These are phyloP conservation scores for Polydrusus tereticollis DNA, from an alignment of 2,888 invertebrate species.

Conservation along the genomic window DNA sequence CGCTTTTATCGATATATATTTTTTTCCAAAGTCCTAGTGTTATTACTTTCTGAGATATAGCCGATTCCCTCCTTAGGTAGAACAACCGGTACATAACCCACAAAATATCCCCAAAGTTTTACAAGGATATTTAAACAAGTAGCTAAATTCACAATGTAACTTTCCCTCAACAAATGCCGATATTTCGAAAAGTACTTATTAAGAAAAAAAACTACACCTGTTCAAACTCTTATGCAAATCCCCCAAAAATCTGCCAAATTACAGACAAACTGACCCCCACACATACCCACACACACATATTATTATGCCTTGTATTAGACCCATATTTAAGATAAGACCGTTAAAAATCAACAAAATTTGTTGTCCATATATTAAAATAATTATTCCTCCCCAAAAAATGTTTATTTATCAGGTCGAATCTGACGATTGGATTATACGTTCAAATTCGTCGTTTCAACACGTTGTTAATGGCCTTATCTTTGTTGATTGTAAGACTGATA, in stretches of 20 bases:
- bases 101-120: too few relatives aligned
- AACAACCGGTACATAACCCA: too few relatives aligned
- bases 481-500: background rate
- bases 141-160: too few relatives aligned
- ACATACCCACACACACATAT: too few relatives aligned
- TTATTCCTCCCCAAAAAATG: conserved; percentile 33
- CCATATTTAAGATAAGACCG: background rate
- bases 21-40: too few relatives aligned
- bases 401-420: conserved; percentile 33
- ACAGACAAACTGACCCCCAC: background rate
- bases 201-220: too few relatives aligned
- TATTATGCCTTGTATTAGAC: background rate
- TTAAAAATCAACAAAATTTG: conserved; percentile 34
- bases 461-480: conserved; percentile 14
- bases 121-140: too few relatives aligned
- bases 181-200: too few relatives aligned
- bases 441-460: conserved; percentile 47
- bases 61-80: too few relatives aligned
- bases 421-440: conserved; percentile 35
- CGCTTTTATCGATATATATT: too few relatives aligned
- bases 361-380: conserved; percentile 32
- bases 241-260: conserved; percentile 1
- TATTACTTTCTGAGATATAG: too few relatives aligned
- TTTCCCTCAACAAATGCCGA: too few relatives aligned
- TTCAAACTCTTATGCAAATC: background rate